Conservation (phyloP, 2,797 vertebrate species). For the Pseudotriccus pelzelni region DNA sequence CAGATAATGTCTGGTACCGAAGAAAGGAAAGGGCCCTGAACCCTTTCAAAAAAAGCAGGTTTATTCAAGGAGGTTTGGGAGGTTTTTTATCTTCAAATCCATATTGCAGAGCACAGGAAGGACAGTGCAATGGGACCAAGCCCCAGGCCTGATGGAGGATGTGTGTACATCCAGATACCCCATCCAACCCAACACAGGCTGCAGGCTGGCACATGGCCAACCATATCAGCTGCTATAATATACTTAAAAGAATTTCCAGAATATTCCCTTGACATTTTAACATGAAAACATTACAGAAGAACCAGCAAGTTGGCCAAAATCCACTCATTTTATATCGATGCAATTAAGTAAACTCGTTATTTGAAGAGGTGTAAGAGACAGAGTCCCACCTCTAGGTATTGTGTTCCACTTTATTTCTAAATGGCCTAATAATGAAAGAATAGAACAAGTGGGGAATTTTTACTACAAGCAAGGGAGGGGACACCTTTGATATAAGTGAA, state of each 20-base stretch:
- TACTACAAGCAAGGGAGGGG: not conserved
- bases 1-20: not conserved
- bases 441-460: not conserved
- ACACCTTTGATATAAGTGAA: not conserved
- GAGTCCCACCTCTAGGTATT: not conserved
- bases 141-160: accelerated
- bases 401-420: not conserved
- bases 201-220: accelerated
- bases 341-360: not conserved
- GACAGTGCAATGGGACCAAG: not conserved
- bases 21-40: accelerated
- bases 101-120: not conserved
- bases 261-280: not conserved
- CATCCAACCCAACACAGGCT: not conserved
- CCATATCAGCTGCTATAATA: not conserved
- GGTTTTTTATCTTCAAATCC: not conserved
- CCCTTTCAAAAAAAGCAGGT: not conserved
- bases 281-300: not conserved
- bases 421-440: not conserved
- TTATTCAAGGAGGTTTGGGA: not conserved
- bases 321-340: not conserved
- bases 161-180: not conserved
- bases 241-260: not conserved
- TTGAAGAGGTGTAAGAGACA: not conserved
- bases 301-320: accelerated